Base-by-base conservation (phyloP, 2,797 vertebrate genomes). In the Cyprinella venusta region DNA sequence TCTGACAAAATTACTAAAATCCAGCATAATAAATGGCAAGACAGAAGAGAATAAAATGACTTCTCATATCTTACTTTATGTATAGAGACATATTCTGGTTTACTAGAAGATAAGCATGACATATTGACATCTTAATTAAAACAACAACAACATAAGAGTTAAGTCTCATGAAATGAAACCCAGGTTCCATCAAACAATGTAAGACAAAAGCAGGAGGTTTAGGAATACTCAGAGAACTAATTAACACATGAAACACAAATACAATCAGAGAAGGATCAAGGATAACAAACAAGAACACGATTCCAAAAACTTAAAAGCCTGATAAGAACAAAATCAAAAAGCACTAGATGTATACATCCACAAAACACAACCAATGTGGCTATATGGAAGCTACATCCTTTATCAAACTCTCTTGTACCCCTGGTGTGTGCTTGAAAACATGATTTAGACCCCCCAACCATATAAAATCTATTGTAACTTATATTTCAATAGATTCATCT, bases 191-290 rank as follows among this genome's bases (percentile, higher is more conserved):
- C 30, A 65, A 78, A 78, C 42, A 30, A 65, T 65, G 42, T 24
- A 63, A 63, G 56, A 77, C 36, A 77, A 76, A 63, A 65, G n/a
- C 26, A 50, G n/a, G 6, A 33, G 40, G 18, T 26, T 33, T 65
- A 78, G 13, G 33, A 52, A 38, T 56, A 40, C 52, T 54, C 19
- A 16, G 30, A 45, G 6, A 65, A 45, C 40, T 45, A 65, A 64
- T 65, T 65, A 65, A 54, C 21, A 48, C 63, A 79, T 67, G 12
- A 78, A 78, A 42, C 54, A 42, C 74, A 26, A 64, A 65, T 15
- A 63, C 24, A 30, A 45, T 30, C 61, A 30, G 40, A 4, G 40
- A 65, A 33, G 19, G 10, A 79, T 50, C 26, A 67, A 76, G 15
- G 36, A 78, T n/a, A 6, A 8, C 76, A 77, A 63, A 61, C 16